Conservation (phyloP, 2,113 vertebrate species). For the Corythornis vintsioides region DNA sequence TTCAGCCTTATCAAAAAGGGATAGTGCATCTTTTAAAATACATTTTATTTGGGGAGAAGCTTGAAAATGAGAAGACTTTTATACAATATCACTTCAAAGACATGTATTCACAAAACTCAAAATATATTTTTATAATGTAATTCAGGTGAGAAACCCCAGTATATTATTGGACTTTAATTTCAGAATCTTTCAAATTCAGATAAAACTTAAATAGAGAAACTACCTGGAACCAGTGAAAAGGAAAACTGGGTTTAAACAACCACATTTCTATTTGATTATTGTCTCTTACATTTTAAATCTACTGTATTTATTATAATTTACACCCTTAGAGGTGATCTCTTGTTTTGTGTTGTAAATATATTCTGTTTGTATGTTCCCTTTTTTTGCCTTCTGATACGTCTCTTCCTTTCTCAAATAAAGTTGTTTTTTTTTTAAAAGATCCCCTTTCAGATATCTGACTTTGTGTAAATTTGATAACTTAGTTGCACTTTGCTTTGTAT, state of each 20-base stretch:
- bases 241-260: conserved; percentile 77
- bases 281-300: conserved; percentile 84
- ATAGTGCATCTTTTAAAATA: conserved; percentile 80
- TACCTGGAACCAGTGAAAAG: conserved; percentile 80
- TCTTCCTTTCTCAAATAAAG: conserved; percentile 94
- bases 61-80: conserved; percentile 72
- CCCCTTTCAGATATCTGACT: conserved; percentile 82
- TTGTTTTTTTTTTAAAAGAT: conserved; percentile 86
- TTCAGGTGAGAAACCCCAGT: conserved; percentile 66
- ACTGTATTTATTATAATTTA: conserved; percentile 90
- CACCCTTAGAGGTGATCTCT: conserved; percentile 79
- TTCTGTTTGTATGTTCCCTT: conserved; percentile 89
- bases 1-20: conserved; percentile 71
- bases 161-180: conserved; percentile 60
- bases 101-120: conserved; percentile 63
- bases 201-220: conserved; percentile 72
- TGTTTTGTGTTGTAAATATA: conserved; percentile 92
- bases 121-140: conserved; percentile 76
- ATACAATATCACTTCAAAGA: conserved; percentile 72
- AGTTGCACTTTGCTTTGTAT: conserved; percentile 54
- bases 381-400: conserved; percentile 92
- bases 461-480: conserved; percentile 80
- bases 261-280: conserved; percentile 76
- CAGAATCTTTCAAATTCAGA: conserved; percentile 65
- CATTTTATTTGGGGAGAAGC: conserved; percentile 75